Conservation (phyloP, 2,888 invertebrate species). For the Pediacus dermestoides region DNA sequence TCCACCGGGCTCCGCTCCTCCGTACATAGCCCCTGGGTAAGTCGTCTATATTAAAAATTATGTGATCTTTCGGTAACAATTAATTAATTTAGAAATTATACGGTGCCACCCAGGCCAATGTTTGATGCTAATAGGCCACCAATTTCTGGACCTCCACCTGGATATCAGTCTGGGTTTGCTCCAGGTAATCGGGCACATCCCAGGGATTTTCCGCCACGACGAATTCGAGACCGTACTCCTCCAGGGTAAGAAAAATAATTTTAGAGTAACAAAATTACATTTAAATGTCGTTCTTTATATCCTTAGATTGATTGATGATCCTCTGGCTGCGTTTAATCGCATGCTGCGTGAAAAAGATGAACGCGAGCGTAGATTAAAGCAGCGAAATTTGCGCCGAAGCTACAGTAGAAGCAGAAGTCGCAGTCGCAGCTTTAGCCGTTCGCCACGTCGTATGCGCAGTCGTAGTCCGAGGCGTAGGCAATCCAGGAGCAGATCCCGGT, state of each 20-base stretch:
- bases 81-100: conserved; percentile 26
- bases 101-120: conserved; percentile 41
- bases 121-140: conserved; percentile 45
- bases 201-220: conserved; percentile 19
- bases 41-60: conserved; percentile 12
- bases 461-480: conserved; percentile 41
- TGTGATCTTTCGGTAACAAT: conserved; percentile 5
- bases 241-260: conserved; percentile 47
- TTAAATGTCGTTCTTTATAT: too few species aligned
- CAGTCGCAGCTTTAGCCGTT: conserved; percentile 49
- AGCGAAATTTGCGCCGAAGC: conserved; percentile 59
- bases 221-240: conserved; percentile 50
- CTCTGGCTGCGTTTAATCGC: conserved; percentile 81
- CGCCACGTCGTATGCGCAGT: conserved; percentile 48
- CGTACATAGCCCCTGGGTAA: conserved; percentile 45
- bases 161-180: conserved; percentile 35
- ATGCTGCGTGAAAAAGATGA: conserved; percentile 83
- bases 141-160: conserved; percentile 41
- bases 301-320: conserved; percentile 73
- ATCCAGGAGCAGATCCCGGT: conserved; percentile 45
- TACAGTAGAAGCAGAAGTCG: conserved; percentile 51
- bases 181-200: conserved; percentile 29
- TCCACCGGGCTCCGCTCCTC: conserved; percentile 42
- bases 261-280: conserved; percentile 2
- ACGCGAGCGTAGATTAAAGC: conserved; percentile 59